Evolutionary conservation across 2,797 vertebrate species (phyloP).

Genomic region (Phalanger gymnotis): DNA sequence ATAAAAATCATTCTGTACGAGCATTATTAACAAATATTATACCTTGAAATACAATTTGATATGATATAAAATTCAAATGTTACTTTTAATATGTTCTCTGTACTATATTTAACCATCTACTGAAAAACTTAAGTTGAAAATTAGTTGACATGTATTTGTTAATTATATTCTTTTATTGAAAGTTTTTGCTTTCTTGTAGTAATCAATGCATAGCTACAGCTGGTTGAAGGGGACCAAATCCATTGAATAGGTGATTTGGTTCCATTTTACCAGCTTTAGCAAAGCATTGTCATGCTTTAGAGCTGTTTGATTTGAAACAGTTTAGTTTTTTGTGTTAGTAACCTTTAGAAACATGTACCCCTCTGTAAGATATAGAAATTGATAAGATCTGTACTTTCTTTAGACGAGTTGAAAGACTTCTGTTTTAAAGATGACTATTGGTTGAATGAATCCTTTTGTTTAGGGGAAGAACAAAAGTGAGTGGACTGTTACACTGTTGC

Average conservation of each 20-base stretch:
- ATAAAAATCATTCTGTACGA: constrained; percentile 27
- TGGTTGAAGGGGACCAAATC: constrained; percentile 99
- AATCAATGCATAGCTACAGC: constrained; percentile 99
- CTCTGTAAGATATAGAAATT: constrained; percentile 36
- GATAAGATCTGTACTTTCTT: neutral
- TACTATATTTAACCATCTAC: constrained; percentile 32
- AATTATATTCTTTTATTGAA: constrained; percentile 47
- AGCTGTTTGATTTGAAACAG: constrained; percentile 55
- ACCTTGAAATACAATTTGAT: constrained; percentile 17
- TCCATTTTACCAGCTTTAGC: constrained; percentile 99
- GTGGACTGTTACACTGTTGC: constrained; percentile 8
- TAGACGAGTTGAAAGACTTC: constrained; percentile 12
- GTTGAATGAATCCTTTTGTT: neutral
- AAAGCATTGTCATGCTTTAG: constrained; percentile 93
- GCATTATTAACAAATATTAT: constrained; percentile 44
- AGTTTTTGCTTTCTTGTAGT: constrained; percentile 86
- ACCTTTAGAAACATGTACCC: neutral
- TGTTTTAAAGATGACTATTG: constrained; percentile 6
- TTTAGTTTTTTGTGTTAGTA: constrained; percentile 26
- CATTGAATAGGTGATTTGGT: constrained; percentile 99
- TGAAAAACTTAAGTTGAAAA: constrained; percentile 52
- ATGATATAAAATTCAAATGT: neutral
- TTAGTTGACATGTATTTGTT: constrained; percentile 28
- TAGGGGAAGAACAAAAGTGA: neutral
- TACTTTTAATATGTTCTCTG: neutral